A percentile compares a stretch with the other conserved stretches of the same genome.
Conservation (phyloP, 2,797 vertebrate species). For the Chaunax sp. region DNA sequence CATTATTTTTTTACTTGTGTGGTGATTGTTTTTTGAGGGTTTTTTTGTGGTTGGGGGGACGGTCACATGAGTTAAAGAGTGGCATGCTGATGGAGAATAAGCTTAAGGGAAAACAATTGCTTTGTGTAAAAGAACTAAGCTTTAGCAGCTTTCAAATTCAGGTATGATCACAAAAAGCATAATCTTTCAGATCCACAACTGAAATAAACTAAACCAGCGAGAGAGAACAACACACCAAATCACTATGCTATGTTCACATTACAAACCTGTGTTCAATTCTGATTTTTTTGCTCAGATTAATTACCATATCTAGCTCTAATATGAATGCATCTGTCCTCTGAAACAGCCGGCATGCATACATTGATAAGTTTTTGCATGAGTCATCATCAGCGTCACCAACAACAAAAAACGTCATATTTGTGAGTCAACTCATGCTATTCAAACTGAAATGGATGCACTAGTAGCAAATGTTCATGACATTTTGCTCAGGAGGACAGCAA, state of each 20-base stretch:
- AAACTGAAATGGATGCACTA: too few species aligned
- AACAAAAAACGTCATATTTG: too few species aligned
- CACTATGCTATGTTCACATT: conserved; percentile 2
- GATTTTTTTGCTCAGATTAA: too few species aligned
- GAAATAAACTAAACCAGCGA: conserved; percentile 44
- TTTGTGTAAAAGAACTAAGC: conserved; percentile 25
- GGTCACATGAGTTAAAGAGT: conserved; percentile 23
- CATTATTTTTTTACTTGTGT: conserved; percentile 14
- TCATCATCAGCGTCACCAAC: too few species aligned
- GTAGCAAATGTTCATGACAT: too few species aligned
- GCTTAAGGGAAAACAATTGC: conserved; percentile 1
- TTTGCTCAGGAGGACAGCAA: too few species aligned
- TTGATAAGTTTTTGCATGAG: too few species aligned
- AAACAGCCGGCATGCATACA: too few species aligned
- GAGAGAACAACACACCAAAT: conserved; percentile 51
- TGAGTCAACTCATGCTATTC: too few species aligned
- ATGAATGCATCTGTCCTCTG: too few species aligned
- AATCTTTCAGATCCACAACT: conserved; percentile 31
- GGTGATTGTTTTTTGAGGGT: conserved; percentile 8
- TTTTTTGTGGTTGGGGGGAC: neutral
- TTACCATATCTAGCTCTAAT: too few species aligned
- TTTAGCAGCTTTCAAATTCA: conserved; percentile 33
- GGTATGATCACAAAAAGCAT: conserved; percentile 18
- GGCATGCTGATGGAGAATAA: conserved; percentile 24
- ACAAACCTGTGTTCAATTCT: too few species aligned